phyloP scores from a whole-genome alignment of 2,888 invertebrate species.

The Sclerodermus sp. region DNA sequence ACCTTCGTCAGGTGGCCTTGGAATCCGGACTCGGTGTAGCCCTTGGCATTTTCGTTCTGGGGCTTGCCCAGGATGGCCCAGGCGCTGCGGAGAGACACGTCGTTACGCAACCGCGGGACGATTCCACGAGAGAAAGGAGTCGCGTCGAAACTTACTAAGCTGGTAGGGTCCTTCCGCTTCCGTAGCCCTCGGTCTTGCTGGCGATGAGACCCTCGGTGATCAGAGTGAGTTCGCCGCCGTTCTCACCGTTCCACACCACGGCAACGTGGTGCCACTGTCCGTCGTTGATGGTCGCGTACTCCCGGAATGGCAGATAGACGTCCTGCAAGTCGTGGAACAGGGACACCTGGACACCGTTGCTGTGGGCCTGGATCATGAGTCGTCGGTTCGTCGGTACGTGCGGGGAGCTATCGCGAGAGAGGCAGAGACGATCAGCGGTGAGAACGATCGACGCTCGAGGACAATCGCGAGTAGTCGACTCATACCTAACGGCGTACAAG shows the following conservation, averaged over 20 bases:
- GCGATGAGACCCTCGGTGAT: slow-evolving; percentile 96
- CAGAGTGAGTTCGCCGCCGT: slow-evolving; percentile 82
- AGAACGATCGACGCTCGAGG: no score
- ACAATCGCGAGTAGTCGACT: no score
- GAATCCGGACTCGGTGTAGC: slow-evolving; percentile 89
- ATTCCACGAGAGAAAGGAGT: no score
- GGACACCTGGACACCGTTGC: slow-evolving; percentile 89
- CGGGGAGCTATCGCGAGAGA: slow-evolving; percentile 63
- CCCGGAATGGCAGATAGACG: slow-evolving; percentile 86
- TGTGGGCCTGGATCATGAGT: slow-evolving; percentile 87
- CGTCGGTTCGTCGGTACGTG: slow-evolving; percentile 77
- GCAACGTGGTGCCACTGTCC: slow-evolving; percentile 97
- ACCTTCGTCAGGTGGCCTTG: slow-evolving; percentile 93
- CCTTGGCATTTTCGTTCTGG: slow-evolving; percentile 67
- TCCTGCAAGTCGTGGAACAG: slow-evolving; percentile 86
- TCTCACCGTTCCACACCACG: slow-evolving; percentile 89
- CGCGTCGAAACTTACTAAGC: slow-evolving; percentile 74
- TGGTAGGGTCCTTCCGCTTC: slow-evolving; percentile 77
- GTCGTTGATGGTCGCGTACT: slow-evolving; percentile 91
- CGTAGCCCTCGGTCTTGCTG: slow-evolving; percentile 88
- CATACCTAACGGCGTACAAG: slow-evolving; percentile 83
- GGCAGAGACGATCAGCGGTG: no score
- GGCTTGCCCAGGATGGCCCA: slow-evolving; percentile 93
- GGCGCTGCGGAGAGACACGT: slow-evolving; percentile 67
- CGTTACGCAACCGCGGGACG: no score